These are phyloP conservation scores for Benitochromis conjunctus DNA, from an alignment of 2,113 vertebrate species.

Conservation along the genomic window DNA sequence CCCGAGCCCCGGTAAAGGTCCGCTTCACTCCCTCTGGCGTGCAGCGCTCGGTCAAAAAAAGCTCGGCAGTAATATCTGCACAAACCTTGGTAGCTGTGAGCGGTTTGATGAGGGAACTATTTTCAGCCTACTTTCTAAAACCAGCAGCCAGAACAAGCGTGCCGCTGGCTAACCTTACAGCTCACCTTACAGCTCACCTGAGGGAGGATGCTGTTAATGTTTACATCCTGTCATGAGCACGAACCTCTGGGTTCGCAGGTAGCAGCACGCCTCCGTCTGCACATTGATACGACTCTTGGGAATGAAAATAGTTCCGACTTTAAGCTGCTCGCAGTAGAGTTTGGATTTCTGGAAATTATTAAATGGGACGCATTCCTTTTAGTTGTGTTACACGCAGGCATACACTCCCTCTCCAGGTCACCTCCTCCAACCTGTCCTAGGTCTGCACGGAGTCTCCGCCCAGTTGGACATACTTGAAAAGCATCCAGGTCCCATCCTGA, in stretches of 20 bases:
- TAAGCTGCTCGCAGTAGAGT: accelerated
- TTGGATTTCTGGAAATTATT: not conserved
- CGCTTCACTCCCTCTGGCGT: not conserved
- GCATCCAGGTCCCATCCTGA: not conserved
- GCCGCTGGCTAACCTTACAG: no score
- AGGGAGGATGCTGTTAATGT: not conserved
- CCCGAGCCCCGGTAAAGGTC: not conserved
- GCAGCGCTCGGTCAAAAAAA: no score
- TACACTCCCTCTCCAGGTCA: not conserved
- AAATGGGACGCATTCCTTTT: not conserved
- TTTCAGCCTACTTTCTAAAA: not conserved
- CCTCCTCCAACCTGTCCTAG: not conserved
- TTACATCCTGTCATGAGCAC: not conserved
- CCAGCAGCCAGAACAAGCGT: not conserved
- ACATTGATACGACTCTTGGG: not conserved
- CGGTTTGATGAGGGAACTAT: not conserved
- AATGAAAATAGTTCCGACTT: not conserved
- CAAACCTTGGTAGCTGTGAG: not conserved
- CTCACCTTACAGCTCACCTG: not conserved
- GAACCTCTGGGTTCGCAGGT: not conserved
- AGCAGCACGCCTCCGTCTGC: not conserved
- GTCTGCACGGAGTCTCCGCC: not conserved
- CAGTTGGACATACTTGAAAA: not conserved
- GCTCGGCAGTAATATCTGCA: not conserved
- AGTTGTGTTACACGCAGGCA: not conserved